phyloP scores from a whole-genome alignment of 2,113 vertebrate genomes.

The Stigmatopora argus region DNA sequence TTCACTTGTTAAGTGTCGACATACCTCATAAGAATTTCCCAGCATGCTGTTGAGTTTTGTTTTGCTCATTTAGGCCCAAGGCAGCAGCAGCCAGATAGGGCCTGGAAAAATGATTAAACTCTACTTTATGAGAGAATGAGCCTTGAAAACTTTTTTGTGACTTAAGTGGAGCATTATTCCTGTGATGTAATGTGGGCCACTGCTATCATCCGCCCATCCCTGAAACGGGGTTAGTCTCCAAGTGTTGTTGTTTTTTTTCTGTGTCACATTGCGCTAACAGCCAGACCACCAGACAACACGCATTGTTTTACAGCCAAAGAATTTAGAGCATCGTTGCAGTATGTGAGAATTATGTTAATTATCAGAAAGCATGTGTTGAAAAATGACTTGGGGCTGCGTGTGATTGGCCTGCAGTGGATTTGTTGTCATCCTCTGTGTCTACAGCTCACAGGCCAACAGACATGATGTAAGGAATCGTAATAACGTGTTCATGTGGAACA shows the following conservation, averaged over 20 bases:
- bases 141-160: constrained; percentile 51
- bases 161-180: constrained; percentile 50
- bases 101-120: constrained; percentile 33
- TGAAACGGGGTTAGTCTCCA: constrained; percentile 47
- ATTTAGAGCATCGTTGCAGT: constrained; percentile 53
- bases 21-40: constrained; percentile 12
- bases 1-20: background rate
- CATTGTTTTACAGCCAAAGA: constrained; percentile 54
- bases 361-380: constrained; percentile 47
- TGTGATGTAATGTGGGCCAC: constrained; percentile 63
- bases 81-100: constrained; percentile 23
- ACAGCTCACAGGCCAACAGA: constrained; percentile 63
- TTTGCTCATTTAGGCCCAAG: constrained; percentile 14
- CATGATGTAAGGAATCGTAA: constrained; percentile 71
- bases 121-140: constrained; percentile 32
- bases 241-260: constrained; percentile 56
- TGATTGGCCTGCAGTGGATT: constrained; percentile 60
- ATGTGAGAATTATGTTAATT: constrained; percentile 66
- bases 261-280: constrained; percentile 45
- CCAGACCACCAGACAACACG: constrained; percentile 57
- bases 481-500: constrained; percentile 42
- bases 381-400: constrained; percentile 45
- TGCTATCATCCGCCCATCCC: constrained; percentile 44
- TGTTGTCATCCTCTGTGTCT: constrained; percentile 60
- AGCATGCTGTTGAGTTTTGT: constrained; percentile 12